These are phyloP conservation scores for Eumacrocentrus americanus DNA, from an alignment of 2,888 invertebrate genomes.

Conservation along the genomic window DNA sequence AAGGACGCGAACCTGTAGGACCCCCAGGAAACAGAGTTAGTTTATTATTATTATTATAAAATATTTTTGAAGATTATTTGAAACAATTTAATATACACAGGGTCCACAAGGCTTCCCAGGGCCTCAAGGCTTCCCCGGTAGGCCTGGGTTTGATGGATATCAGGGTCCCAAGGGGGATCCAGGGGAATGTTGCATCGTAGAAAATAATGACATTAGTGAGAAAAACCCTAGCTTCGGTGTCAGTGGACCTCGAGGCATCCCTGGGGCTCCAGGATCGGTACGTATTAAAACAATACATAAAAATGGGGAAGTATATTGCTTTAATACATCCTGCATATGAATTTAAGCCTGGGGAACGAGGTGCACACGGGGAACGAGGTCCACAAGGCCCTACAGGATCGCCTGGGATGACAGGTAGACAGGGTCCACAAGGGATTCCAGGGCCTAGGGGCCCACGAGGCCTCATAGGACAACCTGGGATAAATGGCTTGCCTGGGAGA, in stretches of 20 bases:
- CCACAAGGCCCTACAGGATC: slow-evolving; percentile 67
- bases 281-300: neutral
- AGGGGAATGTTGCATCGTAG: slow-evolving; percentile 40
- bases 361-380: slow-evolving; percentile 52
- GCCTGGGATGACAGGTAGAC: slow-evolving; percentile 63
- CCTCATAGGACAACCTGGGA: slow-evolving; percentile 53
- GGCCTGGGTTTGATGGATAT: slow-evolving; percentile 56
- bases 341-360: slow-evolving; percentile 2
- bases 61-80: slow-evolving; percentile 44
- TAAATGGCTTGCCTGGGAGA: slow-evolving; percentile 66
- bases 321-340: neutral
- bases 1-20: too few species aligned
- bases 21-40: too few species aligned
- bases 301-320: neutral
- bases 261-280: slow-evolving; percentile 37
- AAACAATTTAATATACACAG: neutral
- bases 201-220: slow-evolving; percentile 8
- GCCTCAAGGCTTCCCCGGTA: slow-evolving; percentile 61
- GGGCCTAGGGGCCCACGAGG: neutral
- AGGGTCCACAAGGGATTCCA: neutral
- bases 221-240: slow-evolving; percentile 61
- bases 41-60: too few species aligned
- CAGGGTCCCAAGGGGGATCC: slow-evolving; percentile 62
- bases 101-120: slow-evolving; percentile 44
- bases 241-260: slow-evolving; percentile 65